Base-by-base conservation (phyloP, 2,797 vertebrate genomes). In the Toxotes lorentzi region DNA sequence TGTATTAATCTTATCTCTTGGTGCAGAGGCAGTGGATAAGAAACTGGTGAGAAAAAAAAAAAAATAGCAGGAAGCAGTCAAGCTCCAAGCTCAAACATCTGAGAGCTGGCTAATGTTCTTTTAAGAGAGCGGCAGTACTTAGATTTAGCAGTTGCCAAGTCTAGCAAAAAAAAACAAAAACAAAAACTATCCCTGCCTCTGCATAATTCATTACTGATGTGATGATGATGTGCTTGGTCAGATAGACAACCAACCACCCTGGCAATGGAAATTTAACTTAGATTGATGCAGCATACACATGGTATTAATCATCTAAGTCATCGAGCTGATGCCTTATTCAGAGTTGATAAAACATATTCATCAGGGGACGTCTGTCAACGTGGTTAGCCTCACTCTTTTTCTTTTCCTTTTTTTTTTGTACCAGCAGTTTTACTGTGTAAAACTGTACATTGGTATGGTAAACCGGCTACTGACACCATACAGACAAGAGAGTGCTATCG, bases 121-220 rank as follows among this genome's bases (percentile, higher is more conserved):
- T 90, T 88, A 85, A 92, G 72, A 88, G 81, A 87, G 89, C 89
- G 74, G 75, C 86, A 85, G 81, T 86, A 87, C 85, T 92, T 84
- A 83, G 69, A 86, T 74, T 78, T 50, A 87, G 81, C 78, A 87
- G 88, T 67, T 70, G 57, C 81, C 66, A 88, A 85, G 84, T 86
- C 82, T 82, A 51, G 65, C 41, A 19, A n/a, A 32, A 47, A 13
- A 66, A 62, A 54, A 5, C 32, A 9, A 54, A 54, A 63, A 57
- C 71, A 62, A 50, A 41, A 58, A 23, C 58, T 59, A 78, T 80
- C 57, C 62, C 73, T 79, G 64, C 69, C 59, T 61, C 58, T 92
- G 79, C 86, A 91, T 93, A 85, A 91, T 91, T 92, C 80, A 91
- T 88, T 69, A 67, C 81, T 70, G 73, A 86, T 85, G 81, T 87